Evolutionary conservation across 2,888 invertebrate genomes (phyloP), one percentile per base, ranked within the genome.

Genomic region (Erebia palarica): DNA sequence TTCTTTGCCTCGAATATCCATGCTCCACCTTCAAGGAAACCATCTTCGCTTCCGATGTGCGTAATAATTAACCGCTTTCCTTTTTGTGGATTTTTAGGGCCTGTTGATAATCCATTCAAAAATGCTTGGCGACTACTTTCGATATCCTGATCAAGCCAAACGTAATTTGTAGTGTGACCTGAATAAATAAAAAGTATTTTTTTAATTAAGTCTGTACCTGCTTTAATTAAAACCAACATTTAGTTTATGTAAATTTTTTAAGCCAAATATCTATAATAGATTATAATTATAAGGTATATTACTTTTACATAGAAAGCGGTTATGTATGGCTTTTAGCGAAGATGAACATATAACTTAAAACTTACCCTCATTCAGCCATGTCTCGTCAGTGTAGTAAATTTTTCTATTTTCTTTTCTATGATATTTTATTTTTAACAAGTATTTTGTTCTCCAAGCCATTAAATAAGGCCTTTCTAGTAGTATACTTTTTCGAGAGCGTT

Each of bases 311-410:
- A 27, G 27, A 27, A 27, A 27, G 27, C 27, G 27, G 27, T 27
- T 27, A 27, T 27, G 27, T 27, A 27, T 27, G 27, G 27, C 27
- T 27, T 27, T 27, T 27, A 27, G 27, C 27, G 27, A 27, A 27
- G 27, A 27, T 27, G 27, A 27, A 27, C 27, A 27, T 27, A 27
- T 27, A 27, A 27, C 27, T 27, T 27, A 27, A 27, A 27, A 27
- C 27, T 27, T 66, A 70, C 75, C 73, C 70, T 68, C 73, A 57
- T 72, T 75, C 4, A 74, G 10, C 72, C 75, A 75, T 21, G 73
- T 75, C 51, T 77, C 73, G 53, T 76, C 74, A 51, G 53, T 67
- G 51, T 73, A 73, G 61, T 69, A 74, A 55, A 70, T 75, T 65
- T 74, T 74, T 51, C 66, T 66, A 47, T 64, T 73, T 14, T 60